A percentile compares a stretch with the other conserved stretches of the same genome.
Conservation (phyloP, 2,888 invertebrate species). For the Spodoptera picta region DNA sequence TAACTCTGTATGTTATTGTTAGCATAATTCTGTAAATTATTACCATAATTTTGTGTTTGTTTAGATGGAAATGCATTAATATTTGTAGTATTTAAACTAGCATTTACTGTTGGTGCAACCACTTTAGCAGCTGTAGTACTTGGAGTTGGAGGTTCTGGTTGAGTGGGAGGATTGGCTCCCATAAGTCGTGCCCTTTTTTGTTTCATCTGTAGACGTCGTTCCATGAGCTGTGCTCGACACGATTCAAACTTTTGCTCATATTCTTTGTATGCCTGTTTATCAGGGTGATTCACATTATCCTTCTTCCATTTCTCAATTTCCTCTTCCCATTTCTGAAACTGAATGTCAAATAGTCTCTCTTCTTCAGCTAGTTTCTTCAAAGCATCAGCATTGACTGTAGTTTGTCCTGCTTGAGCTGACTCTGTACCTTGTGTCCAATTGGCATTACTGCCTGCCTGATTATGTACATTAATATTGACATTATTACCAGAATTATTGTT, state of each 20-base stretch:
- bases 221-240: constrained; percentile 93
- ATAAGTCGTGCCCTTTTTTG: constrained; percentile 86
- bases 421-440: constrained; percentile 68
- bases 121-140: constrained; percentile 51
- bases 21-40: constrained; percentile 28
- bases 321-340: constrained; percentile 97
- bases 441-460: constrained; percentile 70
- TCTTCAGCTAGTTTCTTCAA: constrained; percentile 88
- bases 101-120: constrained; percentile 56
- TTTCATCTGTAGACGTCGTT: constrained; percentile 94
- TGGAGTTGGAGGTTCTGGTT: constrained; percentile 24
- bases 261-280: constrained; percentile 94
- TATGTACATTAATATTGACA: constrained; percentile 57
- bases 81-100: constrained; percentile 41
- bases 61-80: constrained; percentile 27
- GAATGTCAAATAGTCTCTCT: constrained; percentile 95
- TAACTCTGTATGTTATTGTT: no score
- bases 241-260: constrained; percentile 97
- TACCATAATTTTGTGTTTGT: constrained; percentile 52
- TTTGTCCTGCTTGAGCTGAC: constrained; percentile 32
- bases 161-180: constrained; percentile 59
- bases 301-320: constrained; percentile 97
- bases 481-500: constrained; percentile 50
- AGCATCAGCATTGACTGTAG: constrained; percentile 74
- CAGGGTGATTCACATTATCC: constrained; percentile 97